Evolutionary conservation across 1,140 invertebrate genomes (phyloP), one percentile per base, ranked within the genome.

Genomic region (Ctenoplectra terminalis): DNA sequence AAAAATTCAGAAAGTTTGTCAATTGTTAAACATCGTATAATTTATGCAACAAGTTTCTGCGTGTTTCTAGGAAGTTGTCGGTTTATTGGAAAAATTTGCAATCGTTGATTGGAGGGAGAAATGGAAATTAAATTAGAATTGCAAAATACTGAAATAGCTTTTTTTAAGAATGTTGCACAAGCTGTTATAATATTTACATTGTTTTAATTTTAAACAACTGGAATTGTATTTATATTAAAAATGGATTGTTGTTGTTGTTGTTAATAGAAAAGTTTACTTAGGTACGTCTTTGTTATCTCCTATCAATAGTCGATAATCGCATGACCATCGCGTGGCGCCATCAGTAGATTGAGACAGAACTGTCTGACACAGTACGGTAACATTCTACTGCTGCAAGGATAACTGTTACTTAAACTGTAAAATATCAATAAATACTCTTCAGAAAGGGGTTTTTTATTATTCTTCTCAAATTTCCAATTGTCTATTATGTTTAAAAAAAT

Each of bases 301-400:
- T 40, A 9, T 5, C n/a, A 0, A 1, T 23, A 11, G 77, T 70
- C 78, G 83, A 50, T 85, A 82, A 82, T 40, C 11, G 9, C 5
- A 46, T 34, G 29, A 58, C 34, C 34, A 56, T 17, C 26, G 34
- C 11, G 70, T 85, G 72, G 83, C 80, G 78, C 84, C 84, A 82
- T 77, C 84, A 9, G 72, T 81, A 54, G 84, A 61, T 23, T 13
- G 4, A 3, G 34, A 9, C 23, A 1, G 72, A 86, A 61, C 56
- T 70, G 34, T 63, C 56, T 63, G 67, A 31, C n/a, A 9, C 5
- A 11, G 40, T 11, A 31, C 56, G 3, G 11, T 23, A 1, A 4
- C 9, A 26, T 31, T 50, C 58, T 46, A 79, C 34, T 79, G 34
- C 48, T 13, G 0, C 9, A 15, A 6, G 17, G 56, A n/a, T 37